Conservation (phyloP, 2,113 vertebrate species). For the Peucedramus taeniatus region DNA sequence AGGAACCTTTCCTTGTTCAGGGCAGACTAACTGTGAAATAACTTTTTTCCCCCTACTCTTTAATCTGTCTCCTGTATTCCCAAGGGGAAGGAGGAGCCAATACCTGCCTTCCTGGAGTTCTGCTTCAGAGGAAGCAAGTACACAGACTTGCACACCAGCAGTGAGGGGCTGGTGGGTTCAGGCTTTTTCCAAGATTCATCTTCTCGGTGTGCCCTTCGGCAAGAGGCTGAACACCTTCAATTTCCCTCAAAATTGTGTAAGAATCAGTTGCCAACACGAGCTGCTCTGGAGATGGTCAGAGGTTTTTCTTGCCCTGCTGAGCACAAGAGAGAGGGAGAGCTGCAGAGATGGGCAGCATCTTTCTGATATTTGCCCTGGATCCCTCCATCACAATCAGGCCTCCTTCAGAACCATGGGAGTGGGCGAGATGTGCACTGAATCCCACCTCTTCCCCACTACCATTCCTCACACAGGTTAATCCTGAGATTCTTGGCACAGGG, state of each 20-base stretch:
- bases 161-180: rapidly evolving
- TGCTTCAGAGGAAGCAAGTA: background rate
- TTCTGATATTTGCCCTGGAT: background rate
- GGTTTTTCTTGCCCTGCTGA: background rate
- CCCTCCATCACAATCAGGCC: background rate
- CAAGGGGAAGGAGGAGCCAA: background rate
- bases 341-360: background rate
- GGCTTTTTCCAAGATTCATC: background rate
- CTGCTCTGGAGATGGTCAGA: background rate
- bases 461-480: background rate
- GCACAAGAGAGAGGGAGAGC: background rate
- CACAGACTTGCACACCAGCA: background rate
- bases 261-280: background rate
- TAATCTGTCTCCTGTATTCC: slow-evolving; percentile 11
- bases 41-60: background rate
- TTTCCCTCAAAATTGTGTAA: background rate
- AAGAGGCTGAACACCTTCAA: background rate
- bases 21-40: slow-evolving; percentile 11
- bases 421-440: background rate
- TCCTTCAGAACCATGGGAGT: background rate
- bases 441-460: background rate
- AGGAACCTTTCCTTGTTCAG: slow-evolving; percentile 10
- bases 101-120: background rate
- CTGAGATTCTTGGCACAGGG: background rate
- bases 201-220: background rate